Base-by-base conservation (phyloP, 2,797 vertebrate species). In the Ficedula albicollis region DNA sequence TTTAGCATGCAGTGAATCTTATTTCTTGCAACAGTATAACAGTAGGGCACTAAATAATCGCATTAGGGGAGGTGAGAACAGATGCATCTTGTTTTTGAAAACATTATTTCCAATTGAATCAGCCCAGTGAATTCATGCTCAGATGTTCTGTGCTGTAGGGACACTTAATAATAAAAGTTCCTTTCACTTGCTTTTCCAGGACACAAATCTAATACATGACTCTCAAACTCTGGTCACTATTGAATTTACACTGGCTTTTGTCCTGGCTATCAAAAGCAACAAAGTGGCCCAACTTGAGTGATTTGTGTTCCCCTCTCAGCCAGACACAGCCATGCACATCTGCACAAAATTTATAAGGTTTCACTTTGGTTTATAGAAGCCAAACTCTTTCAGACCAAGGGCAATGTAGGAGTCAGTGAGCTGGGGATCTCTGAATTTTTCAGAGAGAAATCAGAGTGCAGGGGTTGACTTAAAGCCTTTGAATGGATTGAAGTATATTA, bases 1-100 rank as follows among this genome's bases (percentile, higher is more conserved):
- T 94, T 94, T 93, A 87, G 91, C 90, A 90, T 48, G 77, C 90
- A 49, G 84, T 30, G 81, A 86, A 66, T 91, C 90, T 68, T 66
- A 83, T 59, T 83, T 83, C 90, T 85, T 70, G 75, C 86, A 85
- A 10, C 54, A 77, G 79, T 41, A 1, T 80, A 96, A 94, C 84
- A 87, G 94, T 14, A 87, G 93, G 84, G 88, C 70, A 49, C 91
- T 86, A 91, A 94, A 91, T 92, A 94, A 95, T 93, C 82, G 29
- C 76, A 86, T 95, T 94, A 88, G 77, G 63, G 82, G 60, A 83
- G 56, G 77, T 79, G 91, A 94, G 82, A 93, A 85, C 86, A 94
- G 85, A 92, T 49, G 58, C 84, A 48, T 84, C 66, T 81, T 75
- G 87, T 4, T 94, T 95, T 82, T 90, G 87, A 83, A 93, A 92